Base-by-base conservation (phyloP, 2,113 vertebrate species). In the Megaleporinus macrocephalus region DNA sequence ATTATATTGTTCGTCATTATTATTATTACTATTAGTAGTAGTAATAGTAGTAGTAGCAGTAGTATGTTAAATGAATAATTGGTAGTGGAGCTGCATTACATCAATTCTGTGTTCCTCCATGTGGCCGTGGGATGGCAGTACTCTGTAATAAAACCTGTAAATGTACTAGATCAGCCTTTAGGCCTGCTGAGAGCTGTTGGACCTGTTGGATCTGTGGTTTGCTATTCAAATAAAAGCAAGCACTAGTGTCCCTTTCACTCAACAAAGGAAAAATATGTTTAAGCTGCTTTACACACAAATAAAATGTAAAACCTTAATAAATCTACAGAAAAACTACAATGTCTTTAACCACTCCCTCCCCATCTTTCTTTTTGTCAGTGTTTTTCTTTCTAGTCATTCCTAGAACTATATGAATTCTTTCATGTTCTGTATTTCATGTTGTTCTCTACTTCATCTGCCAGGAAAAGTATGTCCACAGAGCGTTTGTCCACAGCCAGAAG, bases 401-500 rank as follows among this genome's bases (percentile, higher is more conserved):
- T 49, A 55, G 20, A 72, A 72, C 72, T 47, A 62, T 70, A n/a
- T 18, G 36, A 36, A 36, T 36, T 36, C 3, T 36, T n/a, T n/a
- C n/a, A 61, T 41, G 68, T 53, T 24, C 62, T 82, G n/a, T 68
- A 12, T 73, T 16, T 73, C 29, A 66, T 44, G 24, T 18, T 51
- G 62, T 68, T 62, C 49, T 61, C 36, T 70, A 29, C 72, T n/a
- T 76, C 65, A 13, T 63, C 33, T 27, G 44, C 73, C 71, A 95
- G 95, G 77, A 96, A 95, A 83, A 96, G 95, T 55, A 90, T 95
- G 92, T 96, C 96, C 5, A 96, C 95, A 0, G 96, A 97, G 82
- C 95, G 95, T 18, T 95, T 96, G 22, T 95, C 95, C 81, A 91
- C 92, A 0, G 89, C 93, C 76, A 95, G 93, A 86, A 91, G 93